Evolutionary conservation across 2,113 vertebrate genomes (phyloP).

Genomic region (Tragelaphus buxtoni): DNA sequence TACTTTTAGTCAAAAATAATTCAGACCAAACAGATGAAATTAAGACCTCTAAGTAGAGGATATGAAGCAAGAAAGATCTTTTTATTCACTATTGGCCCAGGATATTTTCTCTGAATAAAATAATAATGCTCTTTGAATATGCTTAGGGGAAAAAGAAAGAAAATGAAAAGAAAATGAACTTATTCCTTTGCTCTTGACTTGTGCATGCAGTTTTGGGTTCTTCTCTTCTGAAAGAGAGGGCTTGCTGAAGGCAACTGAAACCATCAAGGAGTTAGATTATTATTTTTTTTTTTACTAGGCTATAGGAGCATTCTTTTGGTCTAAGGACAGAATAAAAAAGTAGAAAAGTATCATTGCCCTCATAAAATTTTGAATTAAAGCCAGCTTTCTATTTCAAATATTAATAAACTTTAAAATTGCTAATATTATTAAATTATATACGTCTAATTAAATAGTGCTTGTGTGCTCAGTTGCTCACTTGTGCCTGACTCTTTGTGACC

Average conservation of each 20-base stretch:
- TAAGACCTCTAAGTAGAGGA: background rate
- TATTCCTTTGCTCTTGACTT: slow-evolving; percentile 6
- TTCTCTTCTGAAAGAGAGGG: background rate
- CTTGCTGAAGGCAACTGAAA: background rate
- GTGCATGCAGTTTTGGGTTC: background rate
- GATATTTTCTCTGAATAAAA: slow-evolving; percentile 26
- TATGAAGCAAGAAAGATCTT: background rate
- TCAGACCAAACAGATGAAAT: slow-evolving; percentile 39
- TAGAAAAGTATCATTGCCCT: background rate
- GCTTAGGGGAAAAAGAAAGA: background rate
- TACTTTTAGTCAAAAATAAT: slow-evolving; percentile 30
- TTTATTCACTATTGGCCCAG: background rate
- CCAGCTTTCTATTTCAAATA: background rate
- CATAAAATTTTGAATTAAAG: background rate
- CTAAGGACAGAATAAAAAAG: background rate
- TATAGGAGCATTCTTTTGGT: background rate
- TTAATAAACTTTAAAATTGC: background rate
- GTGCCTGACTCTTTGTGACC: background rate
- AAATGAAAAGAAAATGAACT: slow-evolving; percentile 1
- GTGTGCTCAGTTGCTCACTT: background rate
- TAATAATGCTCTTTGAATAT: background rate
- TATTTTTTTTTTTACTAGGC: background rate
- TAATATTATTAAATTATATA: background rate
- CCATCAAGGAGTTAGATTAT: background rate
- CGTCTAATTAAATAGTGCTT: background rate